Evolutionary conservation across 2,797 vertebrate species (phyloP).

Genomic region (Cebuella pygmaea): DNA sequence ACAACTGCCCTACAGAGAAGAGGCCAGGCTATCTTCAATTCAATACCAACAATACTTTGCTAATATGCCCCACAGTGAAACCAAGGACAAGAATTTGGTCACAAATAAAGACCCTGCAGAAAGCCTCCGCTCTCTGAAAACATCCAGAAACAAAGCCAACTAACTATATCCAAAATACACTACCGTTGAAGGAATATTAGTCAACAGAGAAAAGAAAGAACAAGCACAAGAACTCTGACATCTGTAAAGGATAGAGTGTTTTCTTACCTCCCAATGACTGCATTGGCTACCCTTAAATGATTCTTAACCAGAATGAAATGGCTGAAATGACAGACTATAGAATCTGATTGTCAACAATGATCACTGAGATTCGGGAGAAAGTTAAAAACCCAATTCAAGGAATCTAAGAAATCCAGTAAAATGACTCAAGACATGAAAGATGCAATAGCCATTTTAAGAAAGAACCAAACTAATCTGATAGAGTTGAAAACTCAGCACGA

Average conservation of each 20-base stretch:
- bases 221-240: background rate
- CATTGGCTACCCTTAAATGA: background rate
- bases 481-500: no score
- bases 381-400: no score
- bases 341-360: background rate
- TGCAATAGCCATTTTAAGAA: no score
- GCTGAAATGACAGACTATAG: background rate
- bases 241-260: background rate
- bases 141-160: background rate
- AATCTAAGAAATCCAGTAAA: no score
- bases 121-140: background rate
- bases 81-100: background rate
- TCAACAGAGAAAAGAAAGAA: background rate
- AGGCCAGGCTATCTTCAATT: background rate
- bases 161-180: background rate
- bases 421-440: no score
- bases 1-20: background rate
- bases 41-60: background rate
- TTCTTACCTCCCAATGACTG: background rate
- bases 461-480: no score
- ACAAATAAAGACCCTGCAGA: background rate
- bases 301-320: background rate
- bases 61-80: background rate
- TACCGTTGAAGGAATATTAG: background rate
- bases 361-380: no score